Evolutionary conservation across 64 coral and sea anemone genomes (phyloP).

Genomic region (Montipora efflorescens): DNA sequence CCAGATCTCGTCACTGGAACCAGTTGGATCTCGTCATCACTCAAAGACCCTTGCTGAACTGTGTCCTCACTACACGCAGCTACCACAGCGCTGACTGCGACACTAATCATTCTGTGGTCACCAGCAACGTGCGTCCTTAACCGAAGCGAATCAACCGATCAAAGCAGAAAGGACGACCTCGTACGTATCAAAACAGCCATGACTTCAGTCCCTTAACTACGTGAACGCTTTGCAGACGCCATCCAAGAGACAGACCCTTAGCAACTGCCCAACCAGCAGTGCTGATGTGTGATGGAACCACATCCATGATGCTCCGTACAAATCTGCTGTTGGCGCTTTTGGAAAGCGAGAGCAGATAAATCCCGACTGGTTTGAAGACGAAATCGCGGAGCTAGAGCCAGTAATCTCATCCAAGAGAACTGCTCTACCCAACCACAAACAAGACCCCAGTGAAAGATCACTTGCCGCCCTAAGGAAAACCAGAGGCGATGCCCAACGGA

Average conservation of each 20-base stretch:
- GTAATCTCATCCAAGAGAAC: constrained; percentile 5
- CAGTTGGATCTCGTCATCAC: constrained; percentile 43
- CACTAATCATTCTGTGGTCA: constrained; percentile 15
- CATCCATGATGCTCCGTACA: constrained; percentile 20
- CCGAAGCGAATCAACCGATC: background rate
- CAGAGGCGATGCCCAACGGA: no score
- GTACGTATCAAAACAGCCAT: background rate
- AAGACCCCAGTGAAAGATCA: background rate
- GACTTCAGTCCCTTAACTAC: background rate
- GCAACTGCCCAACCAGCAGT: background rate
- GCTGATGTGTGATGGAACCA: constrained; percentile 21
- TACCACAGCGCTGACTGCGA: constrained; percentile 55
- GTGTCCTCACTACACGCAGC: constrained; percentile 31
- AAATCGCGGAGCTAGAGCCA: constrained; percentile 8
- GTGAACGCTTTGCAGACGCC: background rate
- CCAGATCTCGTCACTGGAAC: constrained; percentile 7
- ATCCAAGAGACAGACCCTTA: constrained; percentile 16
- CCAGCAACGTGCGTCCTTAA: background rate
- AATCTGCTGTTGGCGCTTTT: constrained; percentile 17
- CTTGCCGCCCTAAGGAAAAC: no score
- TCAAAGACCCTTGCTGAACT: background rate
- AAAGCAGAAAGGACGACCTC: background rate
- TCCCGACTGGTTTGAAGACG: constrained; percentile 46
- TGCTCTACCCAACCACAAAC: background rate
- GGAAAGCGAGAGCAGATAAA: constrained; percentile 13